Evolutionary conservation across 2,113 vertebrate genomes (phyloP).

Genomic region (Calonectris borealis): DNA sequence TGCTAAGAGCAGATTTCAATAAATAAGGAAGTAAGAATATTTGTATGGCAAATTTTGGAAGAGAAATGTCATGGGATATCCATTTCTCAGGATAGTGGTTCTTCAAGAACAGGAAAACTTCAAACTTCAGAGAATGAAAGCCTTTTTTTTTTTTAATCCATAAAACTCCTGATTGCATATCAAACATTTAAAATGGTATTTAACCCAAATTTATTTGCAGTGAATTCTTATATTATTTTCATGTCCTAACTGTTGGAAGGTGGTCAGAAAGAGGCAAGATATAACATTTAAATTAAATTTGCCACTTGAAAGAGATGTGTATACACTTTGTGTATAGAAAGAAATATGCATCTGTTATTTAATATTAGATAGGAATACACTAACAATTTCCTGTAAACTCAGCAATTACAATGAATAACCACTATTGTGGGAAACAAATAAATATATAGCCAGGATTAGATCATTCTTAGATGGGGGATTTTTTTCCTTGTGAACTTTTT

Average conservation of each 20-base stretch:
- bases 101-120: not conserved
- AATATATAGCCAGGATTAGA: not conserved
- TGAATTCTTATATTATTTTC: not conserved
- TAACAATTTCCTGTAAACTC: constrained; percentile 7
- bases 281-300: not conserved
- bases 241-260: not conserved
- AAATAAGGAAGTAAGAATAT: not conserved
- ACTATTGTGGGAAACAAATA: not conserved
- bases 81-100: not conserved
- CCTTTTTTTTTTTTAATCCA: too few relatives aligned
- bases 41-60: not conserved
- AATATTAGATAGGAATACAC: not conserved
- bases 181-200: not conserved
- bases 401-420: not conserved
- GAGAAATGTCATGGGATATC: not conserved
- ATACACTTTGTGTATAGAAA: not conserved
- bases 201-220: not conserved
- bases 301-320: not conserved
- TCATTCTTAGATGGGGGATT: not conserved
- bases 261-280: not conserved
- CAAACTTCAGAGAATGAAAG: not conserved
- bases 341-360: not conserved
- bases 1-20: not conserved
- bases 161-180: not conserved
- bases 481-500: not conserved